Base-by-base conservation (phyloP, 2,113 vertebrate species). In the Canis aureus region DNA sequence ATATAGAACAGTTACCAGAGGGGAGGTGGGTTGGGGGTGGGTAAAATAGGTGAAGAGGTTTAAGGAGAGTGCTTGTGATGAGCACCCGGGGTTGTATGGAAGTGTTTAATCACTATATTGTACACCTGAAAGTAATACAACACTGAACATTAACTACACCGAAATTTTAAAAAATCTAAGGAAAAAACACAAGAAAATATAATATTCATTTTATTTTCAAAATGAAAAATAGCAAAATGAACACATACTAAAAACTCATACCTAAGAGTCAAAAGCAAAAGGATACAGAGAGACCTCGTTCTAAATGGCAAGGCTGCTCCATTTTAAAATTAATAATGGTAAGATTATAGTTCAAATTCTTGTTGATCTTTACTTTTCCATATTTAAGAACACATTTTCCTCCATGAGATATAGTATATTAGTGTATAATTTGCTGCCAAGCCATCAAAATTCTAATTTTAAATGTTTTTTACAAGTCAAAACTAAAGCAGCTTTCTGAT, bases 321-420 rank as follows among this genome's bases (percentile, higher is more conserved):
- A 53, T 53, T 92, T 95, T 69, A 9, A 97, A 67, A 32, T 60
- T 96, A 81, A 84, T 12, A 69, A 15, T 32, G 4, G 82, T 27
- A 89, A 76, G 2, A 59, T 69, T 80, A 27, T 27, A 64, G 25
- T 71, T 64, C 25, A 85, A 80, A 49, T 43, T 29, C 4, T 79
- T 84, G 5, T 35, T 91, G 89, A 53, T 82, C 3, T 51, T 87
- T 51, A 49, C 32, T 23, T 93, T 71, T 93, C 22, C 60, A 27
- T 59, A 64, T 4, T 49, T 96, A 66, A 67, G 49, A 83, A 5
- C 17, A 71, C 96, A 89, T 95, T n/a, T 71, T 27, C 4, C 66
- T 17, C 13, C 93, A 32, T 55, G 32, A 91, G 35, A 23, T 38
- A 20, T 6, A 66, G 10, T 19, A 20, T 87, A 23, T 49, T 73